phyloP scores from a whole-genome alignment of 2,797 vertebrate genomes.

The Tokudaia muenninki region DNA sequence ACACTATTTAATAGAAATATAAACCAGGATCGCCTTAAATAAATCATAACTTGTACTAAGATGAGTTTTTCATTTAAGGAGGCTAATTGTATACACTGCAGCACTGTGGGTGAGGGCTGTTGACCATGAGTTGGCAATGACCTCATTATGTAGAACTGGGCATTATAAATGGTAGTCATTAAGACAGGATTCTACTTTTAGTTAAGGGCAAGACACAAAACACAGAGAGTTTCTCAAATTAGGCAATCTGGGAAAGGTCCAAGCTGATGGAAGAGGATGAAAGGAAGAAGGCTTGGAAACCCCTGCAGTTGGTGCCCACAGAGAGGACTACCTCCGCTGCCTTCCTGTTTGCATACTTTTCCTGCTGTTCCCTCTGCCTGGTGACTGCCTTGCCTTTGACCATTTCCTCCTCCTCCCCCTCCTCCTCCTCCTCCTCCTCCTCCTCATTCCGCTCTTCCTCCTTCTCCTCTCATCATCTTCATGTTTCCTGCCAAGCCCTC shows the following conservation, averaged over 20 bases:
- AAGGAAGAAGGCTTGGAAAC: constrained; percentile 51
- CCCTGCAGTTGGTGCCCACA: not conserved
- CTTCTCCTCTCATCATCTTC: constrained; percentile 22
- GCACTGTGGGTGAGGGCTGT: not conserved
- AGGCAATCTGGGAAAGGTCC: constrained; percentile 61
- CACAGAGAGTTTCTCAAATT: constrained; percentile 60
- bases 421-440: not conserved
- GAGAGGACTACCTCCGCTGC: not conserved
- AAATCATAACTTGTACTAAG: constrained; percentile 35
- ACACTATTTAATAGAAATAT: not conserved
- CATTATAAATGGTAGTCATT: constrained; percentile 70
- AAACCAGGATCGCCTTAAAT: constrained; percentile 1
- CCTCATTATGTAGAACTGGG: constrained; percentile 60
- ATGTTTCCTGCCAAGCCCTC: constrained; percentile 37
- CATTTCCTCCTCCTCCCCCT: not conserved
- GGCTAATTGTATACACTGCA: constrained; percentile 59
- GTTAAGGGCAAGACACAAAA: constrained; percentile 58
- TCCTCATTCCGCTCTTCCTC: not conserved
- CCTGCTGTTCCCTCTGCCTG: not conserved
- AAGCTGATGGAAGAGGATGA: constrained; percentile 69
- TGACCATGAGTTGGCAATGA: constrained; percentile 40
- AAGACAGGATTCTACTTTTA: constrained; percentile 67
- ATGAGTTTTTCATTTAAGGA: constrained; percentile 47
- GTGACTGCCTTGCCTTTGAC: constrained; percentile 49
- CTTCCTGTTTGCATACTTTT: not conserved